A percentile compares a stretch with the other conserved stretches of the same genome.
These are phyloP conservation scores for Xenus cinereus DNA, from an alignment of 2,113 vertebrate species.

Conservation along the genomic window DNA sequence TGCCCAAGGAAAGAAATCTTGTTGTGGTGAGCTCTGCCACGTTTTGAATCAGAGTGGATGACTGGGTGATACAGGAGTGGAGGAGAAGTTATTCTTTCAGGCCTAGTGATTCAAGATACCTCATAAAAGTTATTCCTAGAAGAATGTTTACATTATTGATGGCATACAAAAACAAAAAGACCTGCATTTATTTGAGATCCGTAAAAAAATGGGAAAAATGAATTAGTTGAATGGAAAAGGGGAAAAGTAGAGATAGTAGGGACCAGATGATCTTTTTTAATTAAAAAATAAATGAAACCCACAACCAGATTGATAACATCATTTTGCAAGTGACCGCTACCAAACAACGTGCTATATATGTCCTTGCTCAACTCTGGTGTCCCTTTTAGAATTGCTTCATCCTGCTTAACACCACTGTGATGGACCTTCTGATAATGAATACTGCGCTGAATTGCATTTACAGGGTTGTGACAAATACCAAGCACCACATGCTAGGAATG, in stretches of 20 bases:
- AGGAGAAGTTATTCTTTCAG: background rate
- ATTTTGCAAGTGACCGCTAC: background rate
- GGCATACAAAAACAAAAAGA: background rate
- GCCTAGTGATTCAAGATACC: background rate
- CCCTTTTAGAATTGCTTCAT: background rate
- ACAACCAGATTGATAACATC: background rate
- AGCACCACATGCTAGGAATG: background rate
- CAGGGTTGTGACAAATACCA: background rate
- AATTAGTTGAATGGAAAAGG: background rate
- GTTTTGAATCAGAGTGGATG: background rate
- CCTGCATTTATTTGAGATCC: background rate
- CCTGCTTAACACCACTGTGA: background rate
- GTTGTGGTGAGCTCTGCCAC: background rate
- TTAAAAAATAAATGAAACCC: background rate
- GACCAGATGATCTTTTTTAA: accelerated
- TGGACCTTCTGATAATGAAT: background rate
- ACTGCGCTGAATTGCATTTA: background rate
- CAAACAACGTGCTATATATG: accelerated
- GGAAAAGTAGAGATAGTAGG: background rate
- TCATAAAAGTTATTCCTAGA: background rate
- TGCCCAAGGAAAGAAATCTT: background rate
- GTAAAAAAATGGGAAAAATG: background rate
- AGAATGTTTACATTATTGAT: background rate
- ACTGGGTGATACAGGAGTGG: background rate
- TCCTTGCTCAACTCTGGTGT: background rate